These are phyloP conservation scores for Frankliniella fusca DNA, from an alignment of 2,888 invertebrate species.

Conservation along the genomic window DNA sequence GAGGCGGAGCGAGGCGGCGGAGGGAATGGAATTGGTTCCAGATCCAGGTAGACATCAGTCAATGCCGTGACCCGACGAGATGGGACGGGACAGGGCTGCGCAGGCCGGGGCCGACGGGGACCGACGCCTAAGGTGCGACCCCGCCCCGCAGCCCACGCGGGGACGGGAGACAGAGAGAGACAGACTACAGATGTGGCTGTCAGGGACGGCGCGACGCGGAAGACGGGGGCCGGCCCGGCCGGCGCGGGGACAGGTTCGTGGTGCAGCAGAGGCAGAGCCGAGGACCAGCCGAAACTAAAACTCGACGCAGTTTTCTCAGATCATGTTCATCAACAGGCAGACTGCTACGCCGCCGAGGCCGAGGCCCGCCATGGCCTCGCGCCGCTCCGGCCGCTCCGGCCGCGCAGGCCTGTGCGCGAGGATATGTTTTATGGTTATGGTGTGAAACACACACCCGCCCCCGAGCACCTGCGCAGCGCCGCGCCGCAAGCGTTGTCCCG, in stretches of 20 bases:
- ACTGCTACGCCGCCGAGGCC: too few species aligned
- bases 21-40: slow-evolving; percentile 15
- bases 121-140: background rate
- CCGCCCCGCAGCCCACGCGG: background rate
- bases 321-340: too few species aligned
- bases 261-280: too few species aligned
- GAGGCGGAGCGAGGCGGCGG: background rate
- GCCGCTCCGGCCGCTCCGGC: background rate
- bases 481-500: background rate
- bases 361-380: too few species aligned
- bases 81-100: background rate
- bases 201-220: background rate
- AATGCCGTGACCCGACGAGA: background rate
- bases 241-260: background rate
- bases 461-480: background rate
- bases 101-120: background rate
- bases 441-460: background rate
- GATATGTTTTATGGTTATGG: slow-evolving; percentile 1
- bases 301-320: too few species aligned
- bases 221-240: background rate
- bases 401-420: background rate
- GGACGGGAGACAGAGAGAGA: too few species aligned
- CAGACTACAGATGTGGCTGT: background rate
- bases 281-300: too few species aligned
- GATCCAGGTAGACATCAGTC: slow-evolving; percentile 1